phyloP scores from a whole-genome alignment of 35 echinoderm and acorn worm species.

The Holothuria glaberrima region DNA sequence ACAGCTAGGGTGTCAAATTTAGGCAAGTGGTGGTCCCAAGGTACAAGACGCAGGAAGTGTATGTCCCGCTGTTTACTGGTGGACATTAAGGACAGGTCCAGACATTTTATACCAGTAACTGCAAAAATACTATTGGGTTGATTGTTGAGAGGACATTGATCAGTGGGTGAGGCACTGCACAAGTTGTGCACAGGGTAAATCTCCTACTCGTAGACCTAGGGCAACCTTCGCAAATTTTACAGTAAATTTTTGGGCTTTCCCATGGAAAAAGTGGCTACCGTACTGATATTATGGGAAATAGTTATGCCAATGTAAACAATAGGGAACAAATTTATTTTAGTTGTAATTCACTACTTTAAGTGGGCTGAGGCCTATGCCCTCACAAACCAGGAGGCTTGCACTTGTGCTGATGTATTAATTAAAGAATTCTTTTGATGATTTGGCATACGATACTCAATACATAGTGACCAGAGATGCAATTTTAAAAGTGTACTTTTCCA shows the following conservation, averaged over 20 bases:
- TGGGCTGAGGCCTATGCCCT: conserved; percentile 62
- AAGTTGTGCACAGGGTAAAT: too few species aligned
- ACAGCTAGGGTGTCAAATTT: background rate
- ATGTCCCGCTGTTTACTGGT: background rate
- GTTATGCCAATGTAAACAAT: too few species aligned
- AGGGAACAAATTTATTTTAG: too few species aligned
- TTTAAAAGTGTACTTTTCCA: conserved; percentile 53
- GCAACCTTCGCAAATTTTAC: too few species aligned
- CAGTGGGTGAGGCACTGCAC: too few species aligned
- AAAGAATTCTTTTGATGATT: conserved; percentile 30
- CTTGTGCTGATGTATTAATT: conserved; percentile 55
- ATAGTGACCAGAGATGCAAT: conserved; percentile 65
- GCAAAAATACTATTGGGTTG: conserved; percentile 19
- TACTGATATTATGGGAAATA: too few species aligned
- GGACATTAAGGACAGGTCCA: conserved; percentile 40
- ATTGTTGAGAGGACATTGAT: background rate
- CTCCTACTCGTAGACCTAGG: too few species aligned
- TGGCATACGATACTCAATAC: conserved; percentile 34
- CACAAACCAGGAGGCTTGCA: conserved; percentile 59
- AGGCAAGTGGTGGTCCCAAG: background rate
- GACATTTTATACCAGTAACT: background rate
- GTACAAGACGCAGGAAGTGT: background rate
- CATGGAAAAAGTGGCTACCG: too few species aligned
- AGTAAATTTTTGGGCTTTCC: too few species aligned
- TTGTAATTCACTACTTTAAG: too few species aligned